Conservation (phyloP, 2,888 invertebrate genomes). For the Mythimna impura region DNA sequence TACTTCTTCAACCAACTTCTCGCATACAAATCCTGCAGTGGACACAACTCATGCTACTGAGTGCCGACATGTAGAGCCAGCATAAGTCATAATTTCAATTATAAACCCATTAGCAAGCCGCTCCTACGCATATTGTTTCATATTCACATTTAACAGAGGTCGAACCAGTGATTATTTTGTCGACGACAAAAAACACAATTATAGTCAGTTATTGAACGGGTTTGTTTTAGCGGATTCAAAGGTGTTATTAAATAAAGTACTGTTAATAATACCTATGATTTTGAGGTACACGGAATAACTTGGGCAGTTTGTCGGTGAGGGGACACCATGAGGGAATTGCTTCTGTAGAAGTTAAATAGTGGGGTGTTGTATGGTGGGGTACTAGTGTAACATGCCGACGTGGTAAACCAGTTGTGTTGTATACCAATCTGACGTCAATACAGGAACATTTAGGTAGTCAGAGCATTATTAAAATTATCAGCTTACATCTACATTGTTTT, state of each 20-base stretch:
- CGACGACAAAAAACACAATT: constrained; percentile 74
- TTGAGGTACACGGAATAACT: constrained; percentile 43
- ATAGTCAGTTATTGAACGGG: constrained; percentile 68
- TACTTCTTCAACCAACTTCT: constrained; percentile 4
- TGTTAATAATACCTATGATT: constrained; percentile 59
- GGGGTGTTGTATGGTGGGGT: constrained; percentile 15
- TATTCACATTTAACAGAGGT: constrained; percentile 76
- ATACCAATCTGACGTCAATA: not conserved
- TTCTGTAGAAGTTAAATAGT: constrained; percentile 39
- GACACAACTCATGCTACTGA: constrained; percentile 19
- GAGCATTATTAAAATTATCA: constrained; percentile 47
- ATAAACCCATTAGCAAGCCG: constrained; percentile 79
- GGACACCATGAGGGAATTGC: constrained; percentile 38
- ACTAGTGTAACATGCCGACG: constrained; percentile 4
- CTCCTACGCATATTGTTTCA: constrained; percentile 76
- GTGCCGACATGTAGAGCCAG: constrained; percentile 56
- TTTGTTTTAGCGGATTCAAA: constrained; percentile 68
- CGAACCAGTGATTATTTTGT: constrained; percentile 73
- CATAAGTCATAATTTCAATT: constrained; percentile 76
- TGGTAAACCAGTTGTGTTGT: constrained; percentile 11
- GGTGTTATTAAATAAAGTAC: constrained; percentile 66
- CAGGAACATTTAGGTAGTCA: constrained; percentile 23
- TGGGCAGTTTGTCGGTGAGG: constrained; percentile 20
- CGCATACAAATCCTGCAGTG: constrained; percentile 19
- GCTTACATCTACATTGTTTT: constrained; percentile 34